Evolutionary conservation across 1,140 invertebrate species (phyloP).

Genomic region (Micrasema minimum): DNA sequence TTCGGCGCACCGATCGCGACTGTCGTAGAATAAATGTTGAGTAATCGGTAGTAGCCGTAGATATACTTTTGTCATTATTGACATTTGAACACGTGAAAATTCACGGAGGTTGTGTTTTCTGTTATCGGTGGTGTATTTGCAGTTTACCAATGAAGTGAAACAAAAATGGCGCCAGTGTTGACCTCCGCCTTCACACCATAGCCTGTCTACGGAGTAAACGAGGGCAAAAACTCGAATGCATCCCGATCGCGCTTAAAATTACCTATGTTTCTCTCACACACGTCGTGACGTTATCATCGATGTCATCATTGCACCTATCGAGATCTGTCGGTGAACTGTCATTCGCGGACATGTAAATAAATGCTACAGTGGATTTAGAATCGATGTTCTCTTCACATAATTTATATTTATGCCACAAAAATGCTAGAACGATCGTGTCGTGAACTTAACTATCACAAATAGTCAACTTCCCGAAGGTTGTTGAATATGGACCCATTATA

Average conservation of each 20-base stretch:
- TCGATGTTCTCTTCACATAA: neutral
- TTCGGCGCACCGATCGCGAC: slow-evolving; percentile 34
- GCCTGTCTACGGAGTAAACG: slow-evolving; percentile 23
- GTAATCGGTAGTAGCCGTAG: slow-evolving; percentile 25
- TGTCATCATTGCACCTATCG: slow-evolving; percentile 29
- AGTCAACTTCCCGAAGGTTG: no score
- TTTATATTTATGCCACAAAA: neutral
- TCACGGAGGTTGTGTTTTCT: slow-evolving; percentile 30
- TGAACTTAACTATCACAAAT: slow-evolving; percentile 2
- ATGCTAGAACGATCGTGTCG: slow-evolving; percentile 10
- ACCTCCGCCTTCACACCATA: slow-evolving; percentile 35
- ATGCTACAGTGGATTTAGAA: slow-evolving; percentile 15
- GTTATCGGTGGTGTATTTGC: slow-evolving; percentile 32
- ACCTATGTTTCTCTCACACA: slow-evolving; percentile 19
- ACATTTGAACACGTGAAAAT: slow-evolving; percentile 25
- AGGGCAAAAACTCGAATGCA: slow-evolving; percentile 16
- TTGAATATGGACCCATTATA: neutral
- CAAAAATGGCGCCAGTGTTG: slow-evolving; percentile 47
- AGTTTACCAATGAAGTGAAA: slow-evolving; percentile 33
- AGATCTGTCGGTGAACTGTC: slow-evolving; percentile 41
- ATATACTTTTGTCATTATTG: slow-evolving; percentile 36
- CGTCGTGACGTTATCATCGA: slow-evolving; percentile 34
- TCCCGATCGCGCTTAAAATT: slow-evolving; percentile 20
- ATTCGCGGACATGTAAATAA: slow-evolving; percentile 43
- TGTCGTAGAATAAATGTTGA: slow-evolving; percentile 11